Conservation (phyloP, 2,797 vertebrate genomes). For the Telmatherina bonti region DNA sequence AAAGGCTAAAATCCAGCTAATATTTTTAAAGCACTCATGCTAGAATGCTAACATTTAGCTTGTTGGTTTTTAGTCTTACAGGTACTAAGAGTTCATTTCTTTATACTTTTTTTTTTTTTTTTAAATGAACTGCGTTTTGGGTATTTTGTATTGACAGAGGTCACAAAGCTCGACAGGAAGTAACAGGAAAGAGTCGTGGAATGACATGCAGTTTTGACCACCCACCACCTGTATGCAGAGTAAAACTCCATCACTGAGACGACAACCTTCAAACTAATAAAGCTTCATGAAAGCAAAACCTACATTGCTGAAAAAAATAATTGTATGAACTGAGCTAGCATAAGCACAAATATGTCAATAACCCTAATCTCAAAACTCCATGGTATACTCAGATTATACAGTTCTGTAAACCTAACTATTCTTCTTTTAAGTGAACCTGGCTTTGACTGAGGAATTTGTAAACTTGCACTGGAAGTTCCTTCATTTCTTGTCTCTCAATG, state of each 20-base stretch:
- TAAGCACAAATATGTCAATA: not conserved
- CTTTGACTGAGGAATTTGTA: not conserved
- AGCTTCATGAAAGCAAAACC: not conserved
- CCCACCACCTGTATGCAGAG: not conserved
- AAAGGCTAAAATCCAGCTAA: slow-evolving; percentile 7
- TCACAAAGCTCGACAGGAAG: not conserved
- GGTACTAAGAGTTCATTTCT: not conserved
- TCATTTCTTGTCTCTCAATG: not conserved
- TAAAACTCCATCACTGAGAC: not conserved
- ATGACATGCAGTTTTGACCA: not conserved
- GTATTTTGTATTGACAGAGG: not conserved
- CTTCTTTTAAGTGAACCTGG: not conserved
- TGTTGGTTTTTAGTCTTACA: not conserved
- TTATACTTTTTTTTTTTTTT: not conserved
- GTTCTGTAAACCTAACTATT: not conserved
- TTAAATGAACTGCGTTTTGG: not conserved
- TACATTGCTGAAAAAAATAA: not conserved
- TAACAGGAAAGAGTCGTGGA: not conserved
- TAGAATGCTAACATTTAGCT: not conserved
- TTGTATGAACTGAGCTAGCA: not conserved
- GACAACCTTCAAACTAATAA: not conserved
- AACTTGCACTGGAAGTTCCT: not conserved
- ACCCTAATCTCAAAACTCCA: not conserved
- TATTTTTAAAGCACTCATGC: not conserved
- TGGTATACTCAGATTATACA: not conserved